Evolutionary conservation across 2,888 invertebrate genomes (phyloP), one percentile per base, ranked within the genome.

Genomic region (Apocheima hispidaria): DNA sequence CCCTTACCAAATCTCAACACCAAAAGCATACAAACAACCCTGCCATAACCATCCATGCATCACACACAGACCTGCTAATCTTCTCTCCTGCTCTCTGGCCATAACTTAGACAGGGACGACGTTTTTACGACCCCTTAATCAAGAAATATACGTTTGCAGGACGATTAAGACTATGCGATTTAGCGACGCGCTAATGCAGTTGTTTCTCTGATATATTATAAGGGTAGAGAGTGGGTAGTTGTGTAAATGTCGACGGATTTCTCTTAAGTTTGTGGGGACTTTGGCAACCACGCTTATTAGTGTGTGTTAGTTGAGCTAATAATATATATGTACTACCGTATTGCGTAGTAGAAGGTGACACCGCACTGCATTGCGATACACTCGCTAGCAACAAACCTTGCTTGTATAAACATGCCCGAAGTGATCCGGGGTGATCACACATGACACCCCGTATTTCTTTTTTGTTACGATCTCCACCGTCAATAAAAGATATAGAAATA

Each of bases 91-190:
- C 75, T 78, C 73, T 63, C 57, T 61, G 69, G 66, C 69, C 79
- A 82, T 90, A 87, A 84, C 77, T 90, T 84, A 89, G 83, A 85
- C 81, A 60, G 80, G 73, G 86, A 84, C 79, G 91, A 91, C 90
- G 82, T 85, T 89, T 91, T 91, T 90, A 91, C 90, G 91, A 90
- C 82, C 83, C 74, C 82, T 83, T 86, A 85, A 85, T 85, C 85
- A 86, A 91, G 91, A 91, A 88, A 87, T 90, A 90, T 90, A 88
- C 83, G 89, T 86, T 87, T 78, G 81, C 79, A 70, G 75, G 69
- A 67, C 87, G 88, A 89, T 90, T 88, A 89, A 87, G 86, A 84
- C 81, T 71, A 77, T 79, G 79, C 82, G 82, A 85, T 82, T 87
- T 86, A 86, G 80, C 84, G 77, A 70, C 79, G 77, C 71, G 84